A percentile compares a stretch with the other conserved stretches of the same genome.
Evolutionary conservation across 2,797 vertebrate genomes (phyloP).

Genomic region (Cossypha caffra): DNA sequence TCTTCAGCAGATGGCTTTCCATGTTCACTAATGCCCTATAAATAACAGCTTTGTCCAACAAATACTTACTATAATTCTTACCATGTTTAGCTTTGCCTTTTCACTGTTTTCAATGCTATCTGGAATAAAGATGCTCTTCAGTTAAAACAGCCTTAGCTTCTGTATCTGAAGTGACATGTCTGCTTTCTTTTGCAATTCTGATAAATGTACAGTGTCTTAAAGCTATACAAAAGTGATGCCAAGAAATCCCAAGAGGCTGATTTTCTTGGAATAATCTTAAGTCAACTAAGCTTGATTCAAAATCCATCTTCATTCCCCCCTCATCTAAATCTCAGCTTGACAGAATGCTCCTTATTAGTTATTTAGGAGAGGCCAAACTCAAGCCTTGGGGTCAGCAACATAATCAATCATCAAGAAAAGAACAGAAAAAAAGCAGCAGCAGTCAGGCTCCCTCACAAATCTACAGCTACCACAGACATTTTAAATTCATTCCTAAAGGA

Average conservation of each 20-base stretch:
- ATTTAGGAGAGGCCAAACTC: slow-evolving; percentile 42
- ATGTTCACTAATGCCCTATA: background rate
- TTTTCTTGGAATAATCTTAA: slow-evolving; percentile 58
- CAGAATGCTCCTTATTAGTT: slow-evolving; percentile 51
- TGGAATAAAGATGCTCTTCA: slow-evolving; percentile 34
- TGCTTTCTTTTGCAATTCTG: background rate
- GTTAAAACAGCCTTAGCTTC: background rate
- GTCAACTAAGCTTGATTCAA: slow-evolving; percentile 47
- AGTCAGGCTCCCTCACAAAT: background rate
- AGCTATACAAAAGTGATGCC: slow-evolving; percentile 29
- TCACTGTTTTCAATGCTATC: background rate
- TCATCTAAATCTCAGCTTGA: slow-evolving; percentile 61
- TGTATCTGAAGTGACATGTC: slow-evolving; percentile 13
- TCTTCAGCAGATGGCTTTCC: background rate
- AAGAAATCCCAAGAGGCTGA: slow-evolving; percentile 46
- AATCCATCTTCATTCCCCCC: slow-evolving; percentile 47
- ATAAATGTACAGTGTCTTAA: slow-evolving; percentile 38
- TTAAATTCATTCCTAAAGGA: background rate
- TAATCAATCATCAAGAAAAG: slow-evolving; percentile 40
- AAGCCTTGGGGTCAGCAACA: slow-evolving; percentile 43
- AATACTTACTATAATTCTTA: background rate
- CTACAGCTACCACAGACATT: background rate
- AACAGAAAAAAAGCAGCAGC: slow-evolving; percentile 2
- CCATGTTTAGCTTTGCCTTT: background rate
- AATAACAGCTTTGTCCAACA: background rate